Evolutionary conservation across 1,140 invertebrate species (phyloP), one percentile per base, ranked within the genome.

Genomic region (Drosophila serrata): DNA sequence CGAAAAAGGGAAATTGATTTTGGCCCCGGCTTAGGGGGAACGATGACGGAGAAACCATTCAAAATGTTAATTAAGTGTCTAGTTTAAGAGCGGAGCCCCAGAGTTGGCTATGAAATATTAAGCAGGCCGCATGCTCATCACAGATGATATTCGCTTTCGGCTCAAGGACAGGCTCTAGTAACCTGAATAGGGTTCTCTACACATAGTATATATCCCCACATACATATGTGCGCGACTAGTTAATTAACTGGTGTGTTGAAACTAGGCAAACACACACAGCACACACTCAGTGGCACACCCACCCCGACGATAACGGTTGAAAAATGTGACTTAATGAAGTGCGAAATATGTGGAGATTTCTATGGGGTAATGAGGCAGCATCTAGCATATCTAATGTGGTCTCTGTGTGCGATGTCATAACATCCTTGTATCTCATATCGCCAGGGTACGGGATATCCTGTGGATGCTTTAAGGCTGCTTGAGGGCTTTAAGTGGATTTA

Each of bases 281-380:
- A 24, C 49, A 37, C 40, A 27, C 55, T 22, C 13, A 12, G 12
- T 29, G 24, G 15, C 17, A 17, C 40, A 53, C 1, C 22, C 73
- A 42, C 60, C 49, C 37, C 13, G 60, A 56, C 8, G 74, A 62
- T 84, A 79, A 64, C 48, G 58, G 61, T 43, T 68, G 62, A 85
- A 70, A 79, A 88, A 88, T 84, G 80, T 90, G 85, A 84, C 81
- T 74, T 88, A 90, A 88, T 88, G 80, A 88, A 81, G 76, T 90
- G 85, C 63, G 77, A 88, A 88, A 88, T 90, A 81, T 88, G 77
- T 65, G 76, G 13, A 78, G 68, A 57, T 65, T 86, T 87, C 72
- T 80, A 80, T 84, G 75, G 76, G 51, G 58, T 82, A 88, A 86
- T 82, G 84, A 88, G 75, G 55, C 79, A 75, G 78, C 70, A 73